phyloP scores from a whole-genome alignment of 1,140 invertebrate species.

The Kradibia gibbosae region DNA sequence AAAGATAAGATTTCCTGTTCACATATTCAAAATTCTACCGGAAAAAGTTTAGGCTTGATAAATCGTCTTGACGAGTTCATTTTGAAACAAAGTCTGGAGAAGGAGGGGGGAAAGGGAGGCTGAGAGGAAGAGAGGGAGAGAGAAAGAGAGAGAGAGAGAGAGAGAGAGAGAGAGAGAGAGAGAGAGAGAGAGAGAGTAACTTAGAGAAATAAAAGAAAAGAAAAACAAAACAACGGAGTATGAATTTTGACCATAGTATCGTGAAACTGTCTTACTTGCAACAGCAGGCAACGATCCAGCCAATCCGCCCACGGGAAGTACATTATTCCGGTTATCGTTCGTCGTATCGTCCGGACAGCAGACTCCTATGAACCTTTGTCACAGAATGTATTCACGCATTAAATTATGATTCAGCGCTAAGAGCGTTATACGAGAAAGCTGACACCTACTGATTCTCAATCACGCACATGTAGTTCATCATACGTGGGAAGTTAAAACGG shows the following conservation, averaged over 20 bases:
- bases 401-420: not conserved
- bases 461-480: conserved; percentile 79
- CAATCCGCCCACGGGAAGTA: conserved; percentile 37
- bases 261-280: conserved; percentile 44
- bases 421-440: not conserved
- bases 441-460: conserved; percentile 76
- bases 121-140: too few relatives aligned
- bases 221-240: too few relatives aligned
- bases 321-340: not conserved
- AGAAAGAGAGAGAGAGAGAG: too few relatives aligned
- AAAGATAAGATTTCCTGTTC: not conserved
- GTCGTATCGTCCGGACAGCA: conserved; percentile 76
- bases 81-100: too few relatives aligned
- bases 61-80: too few relatives aligned
- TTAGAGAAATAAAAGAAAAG: too few relatives aligned
- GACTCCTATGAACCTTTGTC: conserved; percentile 74
- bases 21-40: too few relatives aligned
- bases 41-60: too few relatives aligned
- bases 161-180: too few relatives aligned
- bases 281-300: conserved; percentile 50
- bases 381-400: not conserved
- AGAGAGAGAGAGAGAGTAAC: too few relatives aligned
- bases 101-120: too few relatives aligned
- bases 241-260: too few relatives aligned
- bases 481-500: conserved; percentile 73